Evolutionary conservation across 2,888 invertebrate species (phyloP).

Genomic region (Cactoblastis cactorum): DNA sequence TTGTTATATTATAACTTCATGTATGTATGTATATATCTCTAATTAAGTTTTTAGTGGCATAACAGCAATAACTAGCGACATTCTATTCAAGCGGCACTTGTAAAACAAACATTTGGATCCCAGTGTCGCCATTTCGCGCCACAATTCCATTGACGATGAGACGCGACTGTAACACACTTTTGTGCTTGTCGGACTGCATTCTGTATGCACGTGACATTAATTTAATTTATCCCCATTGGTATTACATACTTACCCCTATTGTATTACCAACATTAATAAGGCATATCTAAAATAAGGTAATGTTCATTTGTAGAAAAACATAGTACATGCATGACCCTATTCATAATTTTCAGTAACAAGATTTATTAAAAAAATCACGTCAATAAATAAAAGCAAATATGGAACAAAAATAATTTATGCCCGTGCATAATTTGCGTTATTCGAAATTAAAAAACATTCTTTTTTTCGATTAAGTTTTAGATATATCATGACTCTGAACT

Average conservation of each 20-base stretch:
- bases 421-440: no score
- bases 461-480: no score
- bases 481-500: no score
- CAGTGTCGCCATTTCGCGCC: slow-evolving; percentile 18
- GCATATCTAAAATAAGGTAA: neutral
- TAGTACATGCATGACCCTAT: no score
- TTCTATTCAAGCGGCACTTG: slow-evolving; percentile 19
- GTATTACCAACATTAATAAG: neutral
- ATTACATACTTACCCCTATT: slow-evolving; percentile 1
- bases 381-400: no score
- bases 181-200: slow-evolving; percentile 32
- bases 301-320: neutral
- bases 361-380: no score
- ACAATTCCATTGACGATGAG: slow-evolving; percentile 26
- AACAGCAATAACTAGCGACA: slow-evolving; percentile 9
- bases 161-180: slow-evolving; percentile 31
- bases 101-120: slow-evolving; percentile 22
- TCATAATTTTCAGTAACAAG: no score
- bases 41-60: neutral
- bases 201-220: slow-evolving; percentile 32
- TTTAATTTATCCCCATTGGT: slow-evolving; percentile 25
- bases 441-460: no score
- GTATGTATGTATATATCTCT: neutral
- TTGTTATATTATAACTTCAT: no score
- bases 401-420: no score